These are phyloP conservation scores for Choloepus hoffmanni DNA, from an alignment of 2,113 vertebrate species.

Conservation along the genomic window DNA sequence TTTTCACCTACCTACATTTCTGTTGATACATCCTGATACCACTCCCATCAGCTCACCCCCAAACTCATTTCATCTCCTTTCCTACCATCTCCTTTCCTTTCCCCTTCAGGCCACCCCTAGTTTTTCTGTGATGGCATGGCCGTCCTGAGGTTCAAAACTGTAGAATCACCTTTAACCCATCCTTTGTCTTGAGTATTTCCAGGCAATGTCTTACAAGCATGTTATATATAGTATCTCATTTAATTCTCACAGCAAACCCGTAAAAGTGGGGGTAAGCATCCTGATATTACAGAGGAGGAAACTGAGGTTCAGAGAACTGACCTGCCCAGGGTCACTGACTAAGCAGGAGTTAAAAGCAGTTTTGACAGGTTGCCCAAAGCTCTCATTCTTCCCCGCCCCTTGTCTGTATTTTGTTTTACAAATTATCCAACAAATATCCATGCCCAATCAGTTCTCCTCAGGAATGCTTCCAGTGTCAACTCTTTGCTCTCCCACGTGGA, in stretches of 20 bases:
- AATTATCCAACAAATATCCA: not conserved
- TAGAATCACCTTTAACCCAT: not conserved
- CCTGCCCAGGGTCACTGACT: not conserved
- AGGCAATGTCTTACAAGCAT: not conserved
- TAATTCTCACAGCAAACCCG: not conserved
- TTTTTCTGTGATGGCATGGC: not conserved
- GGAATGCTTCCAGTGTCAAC: not conserved
- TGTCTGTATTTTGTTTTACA: not conserved
- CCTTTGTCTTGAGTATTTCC: not conserved
- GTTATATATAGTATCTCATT: not conserved
- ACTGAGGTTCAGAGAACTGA: not conserved
- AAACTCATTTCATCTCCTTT: not conserved
- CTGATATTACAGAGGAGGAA: not conserved
- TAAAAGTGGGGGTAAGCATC: not conserved
- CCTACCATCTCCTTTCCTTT: not conserved
- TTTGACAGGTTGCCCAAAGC: not conserved
- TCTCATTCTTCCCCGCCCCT: too few species aligned
- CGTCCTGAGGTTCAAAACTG: not conserved
- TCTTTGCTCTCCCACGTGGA: not conserved
- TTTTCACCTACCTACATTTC: not conserved
- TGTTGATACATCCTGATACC: too few species aligned
- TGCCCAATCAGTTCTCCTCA: not conserved
- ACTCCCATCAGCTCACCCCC: not conserved
- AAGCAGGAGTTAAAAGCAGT: not conserved
- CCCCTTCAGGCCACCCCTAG: not conserved